Base-by-base conservation (phyloP, 2,113 vertebrate species). In the Alligator mississippiensis region DNA sequence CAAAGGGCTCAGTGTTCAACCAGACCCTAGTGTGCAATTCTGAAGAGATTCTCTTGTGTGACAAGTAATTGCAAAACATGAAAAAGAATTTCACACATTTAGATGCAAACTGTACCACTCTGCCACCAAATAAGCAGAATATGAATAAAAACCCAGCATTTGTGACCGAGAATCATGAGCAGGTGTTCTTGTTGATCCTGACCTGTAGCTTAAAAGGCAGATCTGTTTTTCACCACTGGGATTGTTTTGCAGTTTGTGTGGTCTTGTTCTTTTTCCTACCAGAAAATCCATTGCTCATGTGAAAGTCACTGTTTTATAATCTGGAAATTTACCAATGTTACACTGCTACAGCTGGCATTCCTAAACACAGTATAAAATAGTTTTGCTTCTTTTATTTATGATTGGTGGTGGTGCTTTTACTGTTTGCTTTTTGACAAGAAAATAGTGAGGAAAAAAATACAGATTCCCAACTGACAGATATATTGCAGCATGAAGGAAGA, bases 31-130 rank as follows among this genome's bases (percentile, higher is more conserved):
- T 21, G 62, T 27, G 57, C 12, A 78, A 60, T 63, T 94, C 78
- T 68, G 57, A 90, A 84, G 38, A 72, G 34, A 80, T 76, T 85
- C 22, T 84, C 18, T 74, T 89, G 28, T 47, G 34, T 68, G 59
- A 80, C 47, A 54, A 38, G 34, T 38, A 83, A 86, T n/a, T 79
- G 24, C 80, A 61, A 90, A 85, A 84, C 9, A 78, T 38, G n/a
- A 91, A 94, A 92, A 9, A 83, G 62, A 78, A 74, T 79, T 87
- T 91, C 74, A 64, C 15, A 85, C 38, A 64, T 88, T 93, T 85
- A 82, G 54, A 77, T 83, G 17, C 76, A 89, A 95, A 83, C 5
- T 28, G 77, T 60, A 25, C 3, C 28, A 24, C 21, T 84, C 19
- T 87, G 30, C 9, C 63, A 34, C 19, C 14, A 75, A 17, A 60